phyloP scores from a whole-genome alignment of 2,113 vertebrate species.

The Ctenomys sociabilis region DNA sequence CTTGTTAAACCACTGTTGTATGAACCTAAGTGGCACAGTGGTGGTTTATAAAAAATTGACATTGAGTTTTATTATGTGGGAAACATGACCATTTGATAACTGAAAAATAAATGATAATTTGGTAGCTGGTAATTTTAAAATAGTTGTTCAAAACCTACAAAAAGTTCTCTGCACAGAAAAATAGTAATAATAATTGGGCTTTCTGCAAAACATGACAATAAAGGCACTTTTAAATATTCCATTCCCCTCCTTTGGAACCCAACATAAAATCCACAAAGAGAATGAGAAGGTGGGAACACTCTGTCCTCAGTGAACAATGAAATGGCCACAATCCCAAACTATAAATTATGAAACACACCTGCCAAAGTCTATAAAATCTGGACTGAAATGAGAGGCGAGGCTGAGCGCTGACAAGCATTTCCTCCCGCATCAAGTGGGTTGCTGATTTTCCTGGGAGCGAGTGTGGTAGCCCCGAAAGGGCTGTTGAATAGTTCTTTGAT shows the following conservation, averaged over 20 bases:
- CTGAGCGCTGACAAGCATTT: constrained; percentile 28
- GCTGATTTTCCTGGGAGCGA: not conserved
- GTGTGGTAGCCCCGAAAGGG: not conserved
- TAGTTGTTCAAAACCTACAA: not conserved
- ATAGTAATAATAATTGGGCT: not conserved
- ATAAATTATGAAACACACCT: constrained; percentile 52
- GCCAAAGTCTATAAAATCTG: constrained; percentile 28
- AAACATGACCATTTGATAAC: constrained; percentile 10
- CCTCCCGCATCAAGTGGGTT: not conserved
- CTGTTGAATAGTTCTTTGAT: not conserved
- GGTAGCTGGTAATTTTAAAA: not conserved
- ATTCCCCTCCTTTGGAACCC: constrained; percentile 38
- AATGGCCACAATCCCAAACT: constrained; percentile 42
- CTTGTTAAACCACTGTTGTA: not conserved
- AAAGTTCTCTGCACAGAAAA: not conserved
- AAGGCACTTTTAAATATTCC: constrained; percentile 8
- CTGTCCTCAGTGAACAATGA: constrained; percentile 59
- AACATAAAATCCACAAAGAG: constrained; percentile 42
- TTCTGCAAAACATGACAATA: constrained; percentile 28
- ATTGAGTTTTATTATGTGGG: not conserved
- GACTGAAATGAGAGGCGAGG: not conserved
- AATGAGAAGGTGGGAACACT: constrained; percentile 29
- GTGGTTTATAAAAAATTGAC: not conserved
- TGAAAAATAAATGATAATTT: not conserved
- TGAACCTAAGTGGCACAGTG: not conserved